phyloP scores from a whole-genome alignment of 2,113 vertebrate genomes.

The Psilopsiagon aymara region DNA sequence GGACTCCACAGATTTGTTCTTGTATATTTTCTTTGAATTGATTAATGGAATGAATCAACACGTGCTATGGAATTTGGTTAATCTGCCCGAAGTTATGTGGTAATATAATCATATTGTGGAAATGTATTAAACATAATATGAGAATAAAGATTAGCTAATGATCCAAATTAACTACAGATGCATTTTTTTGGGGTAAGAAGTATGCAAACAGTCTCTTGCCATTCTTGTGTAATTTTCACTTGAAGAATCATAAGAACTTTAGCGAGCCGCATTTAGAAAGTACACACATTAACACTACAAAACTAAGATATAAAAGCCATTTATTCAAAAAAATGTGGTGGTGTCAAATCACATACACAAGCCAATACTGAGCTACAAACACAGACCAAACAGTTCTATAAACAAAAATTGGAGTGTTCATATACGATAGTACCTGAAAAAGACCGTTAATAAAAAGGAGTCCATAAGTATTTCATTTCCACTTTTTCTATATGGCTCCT shows the following conservation, averaged over 20 bases:
- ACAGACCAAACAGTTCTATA: conserved; percentile 73
- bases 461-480: conserved; percentile 66
- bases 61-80: neutral
- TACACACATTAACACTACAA: neutral
- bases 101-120: neutral
- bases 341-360: conserved; percentile 83
- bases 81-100: neutral
- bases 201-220: neutral
- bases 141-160: neutral
- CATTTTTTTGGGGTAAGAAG: neutral
- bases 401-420: conserved; percentile 75
- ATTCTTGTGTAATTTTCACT: neutral
- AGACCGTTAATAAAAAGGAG: conserved; percentile 81
- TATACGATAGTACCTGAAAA: conserved; percentile 81
- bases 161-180: neutral
- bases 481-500: conserved; percentile 66
- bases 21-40: neutral
- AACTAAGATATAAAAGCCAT: conserved; percentile 83
- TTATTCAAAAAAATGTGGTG: conserved; percentile 86
- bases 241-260: neutral
- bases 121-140: neutral
- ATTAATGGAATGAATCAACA: neutral
- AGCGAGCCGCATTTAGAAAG: neutral
- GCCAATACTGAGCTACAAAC: conserved; percentile 77
- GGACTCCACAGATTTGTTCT: neutral